Base-by-base conservation (phyloP, 2,888 invertebrate species). In the Scaptomyza cyrtandrae region DNA sequence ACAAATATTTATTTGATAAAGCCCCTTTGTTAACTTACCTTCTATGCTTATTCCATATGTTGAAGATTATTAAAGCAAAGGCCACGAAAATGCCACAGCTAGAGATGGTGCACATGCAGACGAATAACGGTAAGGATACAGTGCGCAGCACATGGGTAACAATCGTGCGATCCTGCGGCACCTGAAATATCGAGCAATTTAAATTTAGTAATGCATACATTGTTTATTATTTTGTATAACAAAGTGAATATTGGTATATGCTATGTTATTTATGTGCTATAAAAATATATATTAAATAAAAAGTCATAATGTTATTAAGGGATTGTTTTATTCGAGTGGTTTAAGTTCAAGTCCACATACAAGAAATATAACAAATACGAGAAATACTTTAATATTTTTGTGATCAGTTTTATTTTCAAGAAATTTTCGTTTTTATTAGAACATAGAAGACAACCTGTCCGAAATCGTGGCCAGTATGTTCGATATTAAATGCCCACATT, bases 161-260 rank as follows among this genome's bases (percentile, higher is more conserved):
- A 90, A 98, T 97, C 11, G 98, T 99, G 68, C 98, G 94, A 92
- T 99, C 98, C 88, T 98, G 98, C 27, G 99, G 99, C 71, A 98
- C 96, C 93, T 63, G 16, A 2, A 9, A 33, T 52, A n/a, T 11
- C 0, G 6, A 37, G n/a, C 2, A 37, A 37, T 6, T 10, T 10
- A 33, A 33, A 10, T 29, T 29, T 29, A 29, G 7, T 29, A 7
- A 29, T 29, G 29, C 24, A 29, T 29, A 7, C 24, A 24, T 24
- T 24, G 24, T 24, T 24, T 24, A 2, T 24, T 24, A 24, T 2
- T 24, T 24, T 24, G 24, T 24, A 3, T 24, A 24, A 24, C 24
- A 24, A n/a, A n/a, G n/a, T n/a, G n/a, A n/a, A n/a, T n/a, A n/a
- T n/a, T n/a, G n/a, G n/a, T n/a, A n/a, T n/a, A n/a, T n/a, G n/a